These are phyloP conservation scores for Pseudomyrmex concolor DNA, from an alignment of 1,140 invertebrate genomes.

Conservation along the genomic window DNA sequence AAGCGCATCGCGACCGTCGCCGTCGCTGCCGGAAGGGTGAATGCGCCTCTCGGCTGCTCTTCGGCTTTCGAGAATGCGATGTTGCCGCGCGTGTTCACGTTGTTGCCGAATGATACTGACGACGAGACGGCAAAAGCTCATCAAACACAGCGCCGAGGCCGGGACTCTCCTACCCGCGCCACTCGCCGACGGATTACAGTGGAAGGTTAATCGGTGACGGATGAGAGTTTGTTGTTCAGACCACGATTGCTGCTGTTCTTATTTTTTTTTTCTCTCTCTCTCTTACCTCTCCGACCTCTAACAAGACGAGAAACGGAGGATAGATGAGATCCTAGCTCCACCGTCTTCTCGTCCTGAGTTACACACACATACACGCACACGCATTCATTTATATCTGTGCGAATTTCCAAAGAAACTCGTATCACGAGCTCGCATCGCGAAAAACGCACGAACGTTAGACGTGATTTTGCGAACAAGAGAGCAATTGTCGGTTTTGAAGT, in stretches of 20 bases:
- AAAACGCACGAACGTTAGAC: neutral
- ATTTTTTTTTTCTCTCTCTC: neutral
- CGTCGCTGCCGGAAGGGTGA: constrained; percentile 60
- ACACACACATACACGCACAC: neutral
- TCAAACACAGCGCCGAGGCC: constrained; percentile 56
- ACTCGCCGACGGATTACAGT: constrained; percentile 58
- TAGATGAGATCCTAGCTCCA: neutral
- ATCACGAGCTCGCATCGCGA: constrained; percentile 2
- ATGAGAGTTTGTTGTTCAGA: constrained; percentile 29
- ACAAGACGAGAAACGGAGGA: neutral
- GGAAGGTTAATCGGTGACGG: constrained; percentile 57
- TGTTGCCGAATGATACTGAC: constrained; percentile 60
- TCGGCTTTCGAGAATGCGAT: constrained; percentile 64
- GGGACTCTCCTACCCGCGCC: constrained; percentile 43
- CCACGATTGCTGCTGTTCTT: constrained; percentile 14
- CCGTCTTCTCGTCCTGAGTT: neutral
- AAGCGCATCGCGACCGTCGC: constrained; percentile 53
- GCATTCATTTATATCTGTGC: neutral
- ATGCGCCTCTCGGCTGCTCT: constrained; percentile 59
- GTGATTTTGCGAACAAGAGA: neutral
- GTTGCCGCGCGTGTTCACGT: constrained; percentile 50
- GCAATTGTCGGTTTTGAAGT: constrained; percentile 4
- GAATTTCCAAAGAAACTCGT: neutral
- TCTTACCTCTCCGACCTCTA: too few relatives aligned
- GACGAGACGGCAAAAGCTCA: constrained; percentile 18